Base-by-base conservation (phyloP, 53 echinoderm and acorn worm genomes). In the Actinopyga echinites region DNA sequence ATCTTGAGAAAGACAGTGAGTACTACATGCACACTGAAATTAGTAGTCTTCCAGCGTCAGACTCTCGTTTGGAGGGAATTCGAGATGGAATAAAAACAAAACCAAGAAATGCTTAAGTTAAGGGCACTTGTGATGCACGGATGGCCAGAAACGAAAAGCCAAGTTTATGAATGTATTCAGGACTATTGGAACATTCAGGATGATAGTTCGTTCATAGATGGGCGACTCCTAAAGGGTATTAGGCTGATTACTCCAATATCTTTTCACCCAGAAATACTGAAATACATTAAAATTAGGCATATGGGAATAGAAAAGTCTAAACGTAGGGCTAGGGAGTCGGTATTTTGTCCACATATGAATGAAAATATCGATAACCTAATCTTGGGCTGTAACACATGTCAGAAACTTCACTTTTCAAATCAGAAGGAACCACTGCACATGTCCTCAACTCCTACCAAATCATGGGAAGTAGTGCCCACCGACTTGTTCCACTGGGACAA, bases 331-430 rank as follows among this genome's bases (percentile, higher is more conserved):
- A 79, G 75, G 13, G 64, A 36, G 6, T 69, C 90, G 1, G 79
- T 88, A 8, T 91, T 88, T 88, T 93, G 91, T 88, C 93, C 93
- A 21, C 85, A 83, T 24, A 69, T 90, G 37, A 68, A 75, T 26
- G 87, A 82, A 55, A 42, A 69, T 4, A 74, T 89, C 1, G 82
- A 69, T 25, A 53, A 87, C 12, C 30, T 90, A 34, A 75, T 88
- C 6, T 40, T 23, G 43, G 85, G 57, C 8, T 93, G 87, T 65
- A 30, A 59, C 5, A 85, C 75, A 35, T 87, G 91, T 60, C 57
- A 77, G 33, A 82, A 79, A 21, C 6, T 20, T 82, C 82, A 10
- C 37, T 40, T 40, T 44, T 62, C 58, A 9, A 78, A 86, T 26
- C 56, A 33, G 34, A 79, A 75, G n/a, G 89, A 92, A 62, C 88